These are phyloP conservation scores for Ormyrus labotus DNA, from an alignment of 2,888 invertebrate genomes.

Conservation along the genomic window DNA sequence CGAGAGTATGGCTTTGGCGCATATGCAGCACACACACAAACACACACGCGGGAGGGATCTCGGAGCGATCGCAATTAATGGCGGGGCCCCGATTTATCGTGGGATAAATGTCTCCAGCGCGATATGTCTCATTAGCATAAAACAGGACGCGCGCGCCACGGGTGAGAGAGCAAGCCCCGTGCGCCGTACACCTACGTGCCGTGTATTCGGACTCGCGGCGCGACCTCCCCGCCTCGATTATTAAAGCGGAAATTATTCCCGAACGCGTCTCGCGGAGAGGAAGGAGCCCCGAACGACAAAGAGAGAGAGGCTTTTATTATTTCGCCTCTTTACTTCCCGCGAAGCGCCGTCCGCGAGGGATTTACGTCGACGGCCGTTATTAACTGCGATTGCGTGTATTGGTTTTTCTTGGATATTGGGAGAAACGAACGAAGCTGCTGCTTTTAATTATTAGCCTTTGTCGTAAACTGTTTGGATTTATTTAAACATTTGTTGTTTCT, in stretches of 20 bases:
- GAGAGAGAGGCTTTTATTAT: conserved; percentile 4
- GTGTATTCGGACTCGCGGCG: neutral
- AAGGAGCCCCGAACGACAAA: no score
- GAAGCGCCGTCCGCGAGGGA: no score
- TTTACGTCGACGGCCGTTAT: no score
- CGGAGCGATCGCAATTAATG: conserved; percentile 67
- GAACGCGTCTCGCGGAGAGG: conserved; percentile 11
- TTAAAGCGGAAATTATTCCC: conserved; percentile 40
- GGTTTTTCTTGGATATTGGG: no score
- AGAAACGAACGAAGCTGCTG: no score
- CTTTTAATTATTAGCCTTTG: no score
- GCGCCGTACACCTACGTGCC: conserved; percentile 8
- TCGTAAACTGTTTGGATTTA: no score
- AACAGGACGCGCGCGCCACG: conserved; percentile 62
- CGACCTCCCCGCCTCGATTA: conserved; percentile 33
- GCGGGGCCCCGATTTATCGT: conserved; percentile 64
- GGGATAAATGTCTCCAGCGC: conserved; percentile 68
- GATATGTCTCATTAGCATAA: conserved; percentile 67
- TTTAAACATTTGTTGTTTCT: no score
- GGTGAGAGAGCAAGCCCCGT: conserved; percentile 57
- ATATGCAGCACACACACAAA: conserved; percentile 3
- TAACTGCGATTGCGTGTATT: no score
- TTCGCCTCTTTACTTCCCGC: neutral
- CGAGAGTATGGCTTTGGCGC: conserved; percentile 3
- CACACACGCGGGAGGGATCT: conserved; percentile 47